Evolutionary conservation across 2,113 vertebrate genomes (phyloP), one percentile per base, ranked within the genome.

Genomic region (Rhegmatorhina hoffmannsi): DNA sequence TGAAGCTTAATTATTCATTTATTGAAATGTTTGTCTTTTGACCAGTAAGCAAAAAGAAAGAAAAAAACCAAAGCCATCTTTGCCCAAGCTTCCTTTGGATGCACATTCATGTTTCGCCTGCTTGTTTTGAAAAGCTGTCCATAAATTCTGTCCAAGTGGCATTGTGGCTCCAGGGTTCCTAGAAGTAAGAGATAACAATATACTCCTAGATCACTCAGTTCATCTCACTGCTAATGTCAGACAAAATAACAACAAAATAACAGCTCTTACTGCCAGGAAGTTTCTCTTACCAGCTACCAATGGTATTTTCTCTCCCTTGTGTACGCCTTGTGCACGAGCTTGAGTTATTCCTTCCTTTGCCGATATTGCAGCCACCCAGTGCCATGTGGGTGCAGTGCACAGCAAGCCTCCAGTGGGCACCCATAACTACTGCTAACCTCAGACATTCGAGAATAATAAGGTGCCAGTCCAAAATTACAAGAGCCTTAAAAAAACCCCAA

Each of bases 101-200:
- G 52, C 40, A 38, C 69, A 75, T 78, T 75, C 26, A 8, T 53
- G 34, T 91, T 90, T 74, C 1, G 1, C 29, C 62, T 78, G 56
- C 92, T 96, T 95, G 83, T 95, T 96, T 96, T 94, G 93, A 95
- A 93, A 97, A 75, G 85, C 94, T 84, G 73, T 90, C 66, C 76
- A 52, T 95, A 96, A 95, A 94, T 84, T 80, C 18, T 4, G 66
- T 84, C 92, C 76, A 88, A 96, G 88, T 90, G 86, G 79, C 93
- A 89, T 95, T 96, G 94, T 92, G 94, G 94, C 90, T 95, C 78
- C 89, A 70, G 88, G 69, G 77, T 96, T 96, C 95, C 94, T 96
- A 95, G 95, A 97, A 97, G 94, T 95, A 95, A 96, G 95, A 96
- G 95, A 96, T 96, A 96, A 84, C 90, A 97, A 95, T 95, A 91